These are phyloP conservation scores for Oreochromis niloticus DNA, from an alignment of 2,113 vertebrate species.

Conservation along the genomic window DNA sequence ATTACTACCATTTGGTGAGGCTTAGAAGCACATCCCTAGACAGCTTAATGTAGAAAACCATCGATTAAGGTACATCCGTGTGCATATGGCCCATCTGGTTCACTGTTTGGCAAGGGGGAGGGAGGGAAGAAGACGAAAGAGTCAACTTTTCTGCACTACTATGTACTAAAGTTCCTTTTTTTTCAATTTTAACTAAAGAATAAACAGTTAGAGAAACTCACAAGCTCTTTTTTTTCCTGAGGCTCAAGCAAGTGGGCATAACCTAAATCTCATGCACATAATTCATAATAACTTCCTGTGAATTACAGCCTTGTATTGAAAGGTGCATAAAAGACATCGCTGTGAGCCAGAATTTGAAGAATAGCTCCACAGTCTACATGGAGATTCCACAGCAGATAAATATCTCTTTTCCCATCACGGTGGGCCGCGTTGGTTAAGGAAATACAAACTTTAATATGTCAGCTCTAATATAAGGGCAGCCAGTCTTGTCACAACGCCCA, in stretches of 20 bases:
- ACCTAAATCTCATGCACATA: not conserved
- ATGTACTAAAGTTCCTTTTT: not conserved
- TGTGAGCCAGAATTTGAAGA: constrained; percentile 42
- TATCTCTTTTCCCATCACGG: constrained; percentile 44
- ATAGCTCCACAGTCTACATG: constrained; percentile 42
- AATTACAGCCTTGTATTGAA: constrained; percentile 13
- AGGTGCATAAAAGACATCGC: constrained; percentile 33
- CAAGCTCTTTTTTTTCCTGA: not conserved
- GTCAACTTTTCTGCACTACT: not conserved
- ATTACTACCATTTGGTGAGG: constrained; percentile 67
- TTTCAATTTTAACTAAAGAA: not conserved
- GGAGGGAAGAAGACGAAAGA: not conserved
- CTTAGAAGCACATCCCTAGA: constrained; percentile 52
- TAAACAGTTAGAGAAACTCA: not conserved
- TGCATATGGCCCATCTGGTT: constrained; percentile 44
- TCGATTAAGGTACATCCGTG: constrained; percentile 17
- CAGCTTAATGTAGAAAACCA: constrained; percentile 59
- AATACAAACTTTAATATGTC: constrained; percentile 59
- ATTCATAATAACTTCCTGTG: constrained; percentile 22
- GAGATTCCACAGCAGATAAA: constrained; percentile 61
- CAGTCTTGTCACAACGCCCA: constrained; percentile 32
- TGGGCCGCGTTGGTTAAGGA: constrained; percentile 39
- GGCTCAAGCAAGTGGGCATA: not conserved
- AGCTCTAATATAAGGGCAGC: constrained; percentile 36
- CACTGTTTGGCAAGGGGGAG: not conserved